Evolutionary conservation across 1,140 invertebrate species (phyloP), one percentile per base, ranked within the genome.

Genomic region (Marisa cornuarietis): DNA sequence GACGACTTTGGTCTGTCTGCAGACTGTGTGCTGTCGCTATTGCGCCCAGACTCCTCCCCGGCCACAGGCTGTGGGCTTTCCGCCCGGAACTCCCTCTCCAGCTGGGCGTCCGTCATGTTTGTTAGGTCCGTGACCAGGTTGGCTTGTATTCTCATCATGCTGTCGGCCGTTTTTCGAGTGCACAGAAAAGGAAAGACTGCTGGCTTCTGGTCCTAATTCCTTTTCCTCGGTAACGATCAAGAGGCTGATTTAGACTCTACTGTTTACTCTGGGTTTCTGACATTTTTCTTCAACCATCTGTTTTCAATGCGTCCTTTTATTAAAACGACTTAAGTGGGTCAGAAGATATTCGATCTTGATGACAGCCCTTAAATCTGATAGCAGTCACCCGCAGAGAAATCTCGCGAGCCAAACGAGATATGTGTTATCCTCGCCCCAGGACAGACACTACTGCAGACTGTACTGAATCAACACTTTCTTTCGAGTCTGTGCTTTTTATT

Each of bases 1-100:
- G 76, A 77, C 20, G 65, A 69, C 51, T 63, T 77, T 42, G 31
- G 76, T 68, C 76, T 52, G 22, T 54, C 65, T 10, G 76, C 52
- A 24, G 76, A 69, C 65, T 68, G 22, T 1, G n/a, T 6, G 26
- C 11, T 68, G 22, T 31, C 65, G 65, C 65, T 68, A 6, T 22
- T 1, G 13, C 24, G 31, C n/a, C 11, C 76, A 42, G 31, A 31
- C 0, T 31, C 65, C 63, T 14, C 16, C 51, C 51, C 65, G 14
- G 14, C n/a, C 63, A 22, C 18, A 7, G 24, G 42, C 76, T 51
- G 42, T 31, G 5, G 42, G 42, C 18, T 65, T 51, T 77, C 42
- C 65, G 4, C 3, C 58, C 13, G 6, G 18, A 77, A 68, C 42
- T 77, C 65, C n/a, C 65, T n/a, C 65, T 69, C 61, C 63, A 68